Evolutionary conservation across 1,140 invertebrate genomes (phyloP).

Genomic region (Drosophila leontia): DNA sequence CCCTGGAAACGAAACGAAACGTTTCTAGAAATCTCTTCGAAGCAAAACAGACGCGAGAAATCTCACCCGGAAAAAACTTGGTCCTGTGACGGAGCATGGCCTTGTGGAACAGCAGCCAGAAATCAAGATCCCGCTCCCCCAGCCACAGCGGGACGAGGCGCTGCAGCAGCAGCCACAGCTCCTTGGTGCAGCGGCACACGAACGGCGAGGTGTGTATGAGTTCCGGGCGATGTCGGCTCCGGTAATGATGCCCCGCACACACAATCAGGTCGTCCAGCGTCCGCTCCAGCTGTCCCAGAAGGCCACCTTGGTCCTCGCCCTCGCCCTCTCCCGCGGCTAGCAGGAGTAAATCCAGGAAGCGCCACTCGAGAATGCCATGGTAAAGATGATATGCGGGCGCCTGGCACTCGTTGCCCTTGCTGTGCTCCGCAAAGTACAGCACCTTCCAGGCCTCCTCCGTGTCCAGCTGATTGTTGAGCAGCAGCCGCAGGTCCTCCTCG

Average conservation of each 20-base stretch:
- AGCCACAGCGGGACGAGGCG: conserved; percentile 27
- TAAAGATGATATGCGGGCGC: conserved; percentile 77
- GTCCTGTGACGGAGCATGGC: conserved; percentile 60
- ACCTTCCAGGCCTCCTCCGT: conserved; percentile 56
- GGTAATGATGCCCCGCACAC: conserved; percentile 58
- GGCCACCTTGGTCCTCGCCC: conserved; percentile 1
- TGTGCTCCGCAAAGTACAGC: conserved; percentile 73
- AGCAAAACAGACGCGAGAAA: neutral
- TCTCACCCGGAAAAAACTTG: conserved; percentile 24
- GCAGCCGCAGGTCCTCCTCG: conserved; percentile 12
- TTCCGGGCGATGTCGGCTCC: conserved; percentile 58
- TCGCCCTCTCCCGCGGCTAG: neutral
- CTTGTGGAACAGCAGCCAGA: conserved; percentile 71
- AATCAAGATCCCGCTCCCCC: conserved; percentile 26
- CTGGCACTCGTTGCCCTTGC: conserved; percentile 78
- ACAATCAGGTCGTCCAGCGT: conserved; percentile 65
- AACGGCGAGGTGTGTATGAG: conserved; percentile 70
- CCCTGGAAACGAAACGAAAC: neutral
- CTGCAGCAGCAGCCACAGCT: conserved; percentile 70
- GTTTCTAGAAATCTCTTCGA: too few relatives aligned
- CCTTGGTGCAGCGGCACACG: conserved; percentile 76
- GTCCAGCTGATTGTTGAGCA: conserved; percentile 63
- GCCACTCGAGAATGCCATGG: conserved; percentile 80
- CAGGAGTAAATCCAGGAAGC: conserved; percentile 71
- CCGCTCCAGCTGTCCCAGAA: conserved; percentile 52